Evolutionary conservation across 1,140 invertebrate species (phyloP).

Genomic region (Thereuonema tuberculata): DNA sequence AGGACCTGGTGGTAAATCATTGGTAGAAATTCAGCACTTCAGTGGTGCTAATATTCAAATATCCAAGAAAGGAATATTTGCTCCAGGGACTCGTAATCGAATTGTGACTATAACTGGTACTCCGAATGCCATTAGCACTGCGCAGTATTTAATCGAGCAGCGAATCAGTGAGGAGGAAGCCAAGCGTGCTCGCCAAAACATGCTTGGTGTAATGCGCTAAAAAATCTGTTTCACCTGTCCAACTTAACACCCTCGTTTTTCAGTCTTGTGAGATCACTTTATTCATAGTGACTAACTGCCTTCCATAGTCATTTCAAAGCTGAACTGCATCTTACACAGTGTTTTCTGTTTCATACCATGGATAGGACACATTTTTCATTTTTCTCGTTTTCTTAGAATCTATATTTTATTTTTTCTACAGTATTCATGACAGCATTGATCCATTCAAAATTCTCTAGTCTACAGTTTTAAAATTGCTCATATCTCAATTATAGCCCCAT

Average conservation of each 20-base stretch:
- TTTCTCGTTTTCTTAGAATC: background rate
- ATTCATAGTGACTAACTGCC: background rate
- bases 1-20: conserved; percentile 84
- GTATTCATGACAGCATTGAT: background rate
- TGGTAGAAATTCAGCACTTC: conserved; percentile 92
- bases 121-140: conserved; percentile 68
- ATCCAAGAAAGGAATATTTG: conserved; percentile 94
- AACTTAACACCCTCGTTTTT: background rate
- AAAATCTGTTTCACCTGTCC: background rate
- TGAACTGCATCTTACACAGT: background rate
- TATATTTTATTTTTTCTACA: background rate
- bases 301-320: background rate
- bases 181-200: conserved; percentile 74
- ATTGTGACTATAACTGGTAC: conserved; percentile 90
- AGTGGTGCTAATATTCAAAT: conserved; percentile 96
- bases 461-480: background rate
- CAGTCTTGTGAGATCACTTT: background rate
- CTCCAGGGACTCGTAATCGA: conserved; percentile 88
- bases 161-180: conserved; percentile 88
- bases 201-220: conserved; percentile 20
- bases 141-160: conserved; percentile 89
- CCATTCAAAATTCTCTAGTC: conserved; percentile 2
- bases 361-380: background rate
- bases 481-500: background rate
- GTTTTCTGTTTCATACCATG: background rate